Evolutionary conservation across 2,888 invertebrate species (phyloP).

Genomic region (Eupithecia subumbrata): DNA sequence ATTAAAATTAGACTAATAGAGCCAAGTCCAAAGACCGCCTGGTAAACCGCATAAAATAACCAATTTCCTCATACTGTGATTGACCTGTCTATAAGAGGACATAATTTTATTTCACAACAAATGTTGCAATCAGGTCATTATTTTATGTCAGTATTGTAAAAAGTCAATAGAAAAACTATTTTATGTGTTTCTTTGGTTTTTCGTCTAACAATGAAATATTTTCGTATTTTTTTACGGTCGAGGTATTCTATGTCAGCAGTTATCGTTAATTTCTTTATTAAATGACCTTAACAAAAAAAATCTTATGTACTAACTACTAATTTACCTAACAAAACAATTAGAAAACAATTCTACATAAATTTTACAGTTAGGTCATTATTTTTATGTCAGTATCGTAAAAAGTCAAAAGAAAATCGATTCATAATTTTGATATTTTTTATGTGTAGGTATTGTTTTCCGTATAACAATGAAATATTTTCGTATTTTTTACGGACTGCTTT

Average conservation of each 20-base stretch:
- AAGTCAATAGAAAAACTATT: neutral
- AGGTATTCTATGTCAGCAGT: neutral
- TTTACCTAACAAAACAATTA: too few relatives aligned
- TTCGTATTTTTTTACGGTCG: neutral
- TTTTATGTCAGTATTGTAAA: neutral
- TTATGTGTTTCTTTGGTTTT: neutral
- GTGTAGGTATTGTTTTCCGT: too few relatives aligned
- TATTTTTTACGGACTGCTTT: too few relatives aligned
- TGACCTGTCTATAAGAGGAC: neutral
- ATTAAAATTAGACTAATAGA: slow-evolving; percentile 5
- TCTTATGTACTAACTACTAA: too few relatives aligned
- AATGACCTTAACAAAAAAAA: too few relatives aligned
- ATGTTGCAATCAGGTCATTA: neutral
- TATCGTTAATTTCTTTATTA: neutral
- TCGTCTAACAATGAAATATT: neutral
- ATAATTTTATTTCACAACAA: slow-evolving; percentile 14
- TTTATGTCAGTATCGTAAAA: too few relatives aligned
- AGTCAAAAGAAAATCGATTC: too few relatives aligned
- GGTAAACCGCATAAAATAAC: slow-evolving; percentile 27
- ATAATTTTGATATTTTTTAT: too few relatives aligned
- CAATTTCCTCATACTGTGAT: slow-evolving; percentile 17
- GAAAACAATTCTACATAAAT: too few relatives aligned
- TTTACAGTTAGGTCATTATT: too few relatives aligned
- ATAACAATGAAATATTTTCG: too few relatives aligned
- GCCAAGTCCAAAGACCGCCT: slow-evolving; percentile 21